Conservation (phyloP, 2,888 invertebrate genomes). For the Panzeria rudis region DNA sequence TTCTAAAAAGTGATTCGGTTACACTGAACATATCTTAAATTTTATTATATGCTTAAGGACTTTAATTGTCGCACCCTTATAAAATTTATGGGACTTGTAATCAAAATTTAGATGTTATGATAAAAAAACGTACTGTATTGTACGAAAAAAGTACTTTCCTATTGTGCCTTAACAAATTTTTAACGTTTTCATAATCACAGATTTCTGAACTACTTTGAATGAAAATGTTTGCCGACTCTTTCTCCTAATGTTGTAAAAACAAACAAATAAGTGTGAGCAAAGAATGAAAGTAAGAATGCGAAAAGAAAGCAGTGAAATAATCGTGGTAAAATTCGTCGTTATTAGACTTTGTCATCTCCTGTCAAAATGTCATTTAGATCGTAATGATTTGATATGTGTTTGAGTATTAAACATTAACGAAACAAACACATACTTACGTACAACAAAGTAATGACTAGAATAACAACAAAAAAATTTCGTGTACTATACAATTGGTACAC, state of each 20-base stretch:
- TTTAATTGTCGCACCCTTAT: not conserved
- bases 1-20: not conserved
- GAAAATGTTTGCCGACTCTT: conserved; percentile 5
- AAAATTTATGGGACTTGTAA: not conserved
- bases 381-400: conserved; percentile 83
- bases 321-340: conserved; percentile 62
- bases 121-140: not conserved
- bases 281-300: not conserved
- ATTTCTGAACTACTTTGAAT: conserved; percentile 9
- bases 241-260: not conserved
- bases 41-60: not conserved
- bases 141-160: not conserved
- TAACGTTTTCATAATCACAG: conserved; percentile 8
- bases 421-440: conserved; percentile 20
- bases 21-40: not conserved
- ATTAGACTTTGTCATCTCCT: conserved; percentile 77
- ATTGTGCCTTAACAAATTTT: not conserved
- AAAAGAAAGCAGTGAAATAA: conserved; percentile 35
- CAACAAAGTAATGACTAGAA: conserved; percentile 2
- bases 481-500: conserved; percentile 47
- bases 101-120: not conserved
- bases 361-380: conserved; percentile 84
- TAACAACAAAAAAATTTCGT: conserved; percentile 28
- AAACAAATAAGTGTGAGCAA: not conserved
- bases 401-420: conserved; percentile 77